Conservation (phyloP, 2,888 invertebrate species). For the Scelioninae gen. 2 region DNA sequence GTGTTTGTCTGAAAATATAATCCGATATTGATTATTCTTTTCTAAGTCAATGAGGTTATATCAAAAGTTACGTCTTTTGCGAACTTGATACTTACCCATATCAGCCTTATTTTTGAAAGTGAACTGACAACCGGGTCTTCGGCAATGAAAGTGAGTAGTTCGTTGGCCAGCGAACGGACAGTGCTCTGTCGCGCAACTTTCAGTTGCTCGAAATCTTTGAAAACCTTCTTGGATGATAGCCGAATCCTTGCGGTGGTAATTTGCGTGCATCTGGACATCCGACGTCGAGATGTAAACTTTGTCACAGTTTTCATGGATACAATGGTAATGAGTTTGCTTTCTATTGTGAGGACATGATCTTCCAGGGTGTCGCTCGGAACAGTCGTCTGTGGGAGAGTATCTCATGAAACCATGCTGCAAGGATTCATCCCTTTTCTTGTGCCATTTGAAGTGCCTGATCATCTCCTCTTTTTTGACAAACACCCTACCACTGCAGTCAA, state of each 20-base stretch:
- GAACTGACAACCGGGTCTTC: constrained; percentile 91
- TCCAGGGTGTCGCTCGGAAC: constrained; percentile 87
- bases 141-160: constrained; percentile 98
- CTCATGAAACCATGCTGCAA: constrained; percentile 96
- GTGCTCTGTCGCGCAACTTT: constrained; percentile 93
- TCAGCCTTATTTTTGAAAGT: constrained; percentile 99
- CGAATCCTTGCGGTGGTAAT: constrained; percentile 98
- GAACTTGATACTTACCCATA: constrained; percentile 87
- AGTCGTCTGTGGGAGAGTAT: constrained; percentile 96
- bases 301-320: constrained; percentile 94
- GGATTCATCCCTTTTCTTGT: constrained; percentile 98
- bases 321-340: constrained; percentile 97
- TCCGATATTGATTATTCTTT: constrained; percentile 20
- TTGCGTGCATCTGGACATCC: constrained; percentile 99
- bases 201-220: constrained; percentile 96
- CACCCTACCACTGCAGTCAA: constrained; percentile 89
- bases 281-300: constrained; percentile 99
- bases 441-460: constrained; percentile 99
- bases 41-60: not conserved
- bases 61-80: no score
- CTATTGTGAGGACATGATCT: constrained; percentile 90
- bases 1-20: constrained; percentile 89
- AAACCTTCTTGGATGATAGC: constrained; percentile 99
- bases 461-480: constrained; percentile 99
- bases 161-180: constrained; percentile 95